A percentile compares a stretch with the other conserved stretches of the same genome.
phyloP scores from a whole-genome alignment of 2,888 invertebrate genomes.

The Adelognathus sp. region DNA sequence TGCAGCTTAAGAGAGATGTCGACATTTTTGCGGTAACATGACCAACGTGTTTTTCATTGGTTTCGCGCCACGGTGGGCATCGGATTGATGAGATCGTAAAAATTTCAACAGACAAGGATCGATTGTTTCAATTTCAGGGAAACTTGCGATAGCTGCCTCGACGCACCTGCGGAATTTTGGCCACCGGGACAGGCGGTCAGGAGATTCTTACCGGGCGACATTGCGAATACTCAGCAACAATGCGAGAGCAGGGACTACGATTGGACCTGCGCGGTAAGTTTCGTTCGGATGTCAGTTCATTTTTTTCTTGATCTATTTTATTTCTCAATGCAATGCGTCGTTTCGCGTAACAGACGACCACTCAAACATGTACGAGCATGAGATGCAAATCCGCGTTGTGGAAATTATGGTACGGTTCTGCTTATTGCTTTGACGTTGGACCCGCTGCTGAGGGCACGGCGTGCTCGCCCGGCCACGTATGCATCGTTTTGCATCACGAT shows the following conservation, averaged over 20 bases:
- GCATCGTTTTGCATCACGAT: not conserved
- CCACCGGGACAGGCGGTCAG: not conserved
- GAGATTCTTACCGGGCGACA: conserved; percentile 1
- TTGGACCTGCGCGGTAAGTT: not conserved
- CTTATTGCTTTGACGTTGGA: not conserved
- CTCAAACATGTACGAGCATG: not conserved
- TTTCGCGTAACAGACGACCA: not conserved
- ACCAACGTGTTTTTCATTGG: no score
- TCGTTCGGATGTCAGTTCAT: not conserved
- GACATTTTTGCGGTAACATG: not conserved
- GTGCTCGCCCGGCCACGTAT: not conserved
- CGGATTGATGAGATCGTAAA: no score
- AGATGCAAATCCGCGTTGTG: not conserved
- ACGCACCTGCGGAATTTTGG: not conserved
- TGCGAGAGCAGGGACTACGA: not conserved
- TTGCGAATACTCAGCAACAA: not conserved
- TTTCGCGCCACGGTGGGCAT: no score
- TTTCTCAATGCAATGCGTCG: not conserved
- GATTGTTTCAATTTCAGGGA: not conserved
- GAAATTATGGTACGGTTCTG: not conserved
- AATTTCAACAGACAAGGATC: no score
- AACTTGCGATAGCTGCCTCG: not conserved
- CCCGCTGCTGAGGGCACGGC: conserved; percentile 10
- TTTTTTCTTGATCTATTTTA: not conserved
- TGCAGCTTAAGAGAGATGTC: conserved; percentile 9